These are phyloP conservation scores for Neoarius graeffei DNA, from an alignment of 2,113 vertebrate species.

Conservation along the genomic window DNA sequence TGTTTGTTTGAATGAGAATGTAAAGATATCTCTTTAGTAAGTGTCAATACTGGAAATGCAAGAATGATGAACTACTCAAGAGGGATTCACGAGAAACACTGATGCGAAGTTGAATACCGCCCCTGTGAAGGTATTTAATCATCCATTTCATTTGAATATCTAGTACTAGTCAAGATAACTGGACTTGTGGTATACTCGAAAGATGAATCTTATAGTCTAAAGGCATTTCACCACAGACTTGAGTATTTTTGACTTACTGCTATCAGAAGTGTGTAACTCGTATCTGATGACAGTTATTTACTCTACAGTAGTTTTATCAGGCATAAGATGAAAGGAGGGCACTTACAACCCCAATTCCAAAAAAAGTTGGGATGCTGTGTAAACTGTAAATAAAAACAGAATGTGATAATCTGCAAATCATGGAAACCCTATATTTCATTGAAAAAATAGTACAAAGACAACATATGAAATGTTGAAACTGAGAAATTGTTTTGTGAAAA, in stretches of 20 bases:
- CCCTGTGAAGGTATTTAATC: neutral
- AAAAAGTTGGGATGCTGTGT: too few relatives aligned
- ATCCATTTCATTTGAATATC: neutral
- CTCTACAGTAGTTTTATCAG: neutral
- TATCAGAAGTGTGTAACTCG: neutral
- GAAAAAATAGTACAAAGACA: too few relatives aligned
- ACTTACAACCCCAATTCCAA: neutral
- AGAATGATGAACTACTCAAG: neutral
- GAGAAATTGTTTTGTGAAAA: too few relatives aligned
- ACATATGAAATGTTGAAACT: too few relatives aligned
- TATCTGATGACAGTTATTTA: conserved; percentile 1
- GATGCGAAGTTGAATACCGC: neutral
- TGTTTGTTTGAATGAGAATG: neutral
- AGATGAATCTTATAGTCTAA: neutral
- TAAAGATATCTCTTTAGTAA: neutral
- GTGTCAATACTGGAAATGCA: neutral
- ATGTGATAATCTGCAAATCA: too few relatives aligned
- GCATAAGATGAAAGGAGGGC: neutral
- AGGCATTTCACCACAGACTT: neutral
- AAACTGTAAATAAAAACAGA: too few relatives aligned
- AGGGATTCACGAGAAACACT: neutral
- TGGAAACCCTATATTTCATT: too few relatives aligned
- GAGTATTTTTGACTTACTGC: neutral
- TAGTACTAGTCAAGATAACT: neutral
- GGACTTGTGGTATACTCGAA: neutral